Conservation (phyloP, 2,113 vertebrate species). For the Atherinomorus stipes region DNA sequence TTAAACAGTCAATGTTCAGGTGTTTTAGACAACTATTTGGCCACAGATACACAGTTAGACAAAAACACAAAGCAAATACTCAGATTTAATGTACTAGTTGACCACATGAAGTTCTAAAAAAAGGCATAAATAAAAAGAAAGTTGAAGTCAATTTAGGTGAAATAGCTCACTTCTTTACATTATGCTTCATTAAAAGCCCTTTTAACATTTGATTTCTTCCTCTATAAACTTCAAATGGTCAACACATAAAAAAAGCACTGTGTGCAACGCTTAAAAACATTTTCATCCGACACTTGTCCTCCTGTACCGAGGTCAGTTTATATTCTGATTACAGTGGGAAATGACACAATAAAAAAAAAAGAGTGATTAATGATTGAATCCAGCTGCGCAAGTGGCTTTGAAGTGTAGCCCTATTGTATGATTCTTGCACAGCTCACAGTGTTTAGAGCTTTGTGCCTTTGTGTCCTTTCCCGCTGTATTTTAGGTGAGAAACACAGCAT, state of each 20-base stretch:
- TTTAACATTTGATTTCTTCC: conserved; percentile 17
- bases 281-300: conserved; percentile 21
- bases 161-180: neutral
- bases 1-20: conserved; percentile 19
- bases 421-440: neutral
- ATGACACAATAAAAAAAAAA: conserved; percentile 30
- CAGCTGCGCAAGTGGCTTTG: conserved; percentile 22
- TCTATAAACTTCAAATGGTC: conserved; percentile 69
- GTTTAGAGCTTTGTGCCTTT: neutral
- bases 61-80: conserved; percentile 42
- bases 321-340: conserved; percentile 61
- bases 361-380: neutral
- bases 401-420: neutral
- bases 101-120: conserved; percentile 59
- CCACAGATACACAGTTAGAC: conserved; percentile 38
- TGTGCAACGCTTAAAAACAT: conserved; percentile 33
- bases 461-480: conserved; percentile 68
- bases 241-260: conserved; percentile 35
- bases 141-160: neutral
- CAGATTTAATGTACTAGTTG: conserved; percentile 36
- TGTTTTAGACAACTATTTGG: conserved; percentile 76
- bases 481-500: conserved; percentile 50
- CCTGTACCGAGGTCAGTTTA: conserved; percentile 35
- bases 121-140: neutral
- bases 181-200: neutral